Evolutionary conservation across 2,888 invertebrate genomes (phyloP), one percentile per base, ranked within the genome.

Genomic region (Lydus trimaculatus): DNA sequence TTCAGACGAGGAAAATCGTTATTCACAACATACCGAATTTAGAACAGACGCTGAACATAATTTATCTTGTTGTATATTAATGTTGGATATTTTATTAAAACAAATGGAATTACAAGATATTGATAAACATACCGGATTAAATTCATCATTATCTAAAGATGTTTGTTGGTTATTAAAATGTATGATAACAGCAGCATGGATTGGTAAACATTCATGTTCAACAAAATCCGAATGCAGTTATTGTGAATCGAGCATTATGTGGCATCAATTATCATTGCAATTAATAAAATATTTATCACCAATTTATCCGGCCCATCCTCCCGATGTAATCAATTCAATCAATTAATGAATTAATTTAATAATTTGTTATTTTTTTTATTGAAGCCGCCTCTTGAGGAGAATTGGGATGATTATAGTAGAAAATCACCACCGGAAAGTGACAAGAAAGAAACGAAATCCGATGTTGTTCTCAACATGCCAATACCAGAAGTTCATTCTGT

Each of bases 21-120:
- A 88, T 15, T 87, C 88, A 23, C 87, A 89, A 60, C 88, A 89
- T 72, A 89, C 90, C 69, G 91, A 92, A 79, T 92, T 92, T 66
- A 91, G 92, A 73, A 88, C 89, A 0, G 92, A 92, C 75, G 88
- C 90, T 17, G 92, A 92, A 79, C 87, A 92, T 64, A 95, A 96
- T 84, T 87, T 98, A n/a, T 94, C 95, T 0, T 98, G 98, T 81
- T 98, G 97, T 83, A 96, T 98, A 74, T 89, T 98, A 48, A 98
- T 99, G 97, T 87, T 99, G 72, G 99, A 99, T 82, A 93, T 98
- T 75, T 86, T 98, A 61, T 87, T 98, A 15, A 97, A 97, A 87
- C 99, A 99, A 91, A 91, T 96, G 90, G 94, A 95, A 81, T 87
- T 96, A 15, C 95, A 96, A 84, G 93, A 94, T 77, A 89, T 94